Evolutionary conservation across 2,113 vertebrate species (phyloP).

Genomic region (Ctenomys sociabilis): DNA sequence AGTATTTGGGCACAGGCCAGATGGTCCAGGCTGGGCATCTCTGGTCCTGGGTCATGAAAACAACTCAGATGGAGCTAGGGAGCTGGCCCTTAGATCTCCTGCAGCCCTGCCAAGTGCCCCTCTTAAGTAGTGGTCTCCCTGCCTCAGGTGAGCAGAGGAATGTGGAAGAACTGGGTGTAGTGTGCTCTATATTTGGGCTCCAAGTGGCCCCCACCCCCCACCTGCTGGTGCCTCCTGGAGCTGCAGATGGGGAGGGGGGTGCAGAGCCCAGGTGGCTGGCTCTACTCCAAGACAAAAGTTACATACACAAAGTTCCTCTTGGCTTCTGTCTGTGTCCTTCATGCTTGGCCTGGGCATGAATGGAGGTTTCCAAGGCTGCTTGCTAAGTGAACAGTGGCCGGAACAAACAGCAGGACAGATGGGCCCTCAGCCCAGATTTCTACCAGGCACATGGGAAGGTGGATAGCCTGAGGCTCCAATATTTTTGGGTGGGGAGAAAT

Average conservation of each 20-base stretch:
- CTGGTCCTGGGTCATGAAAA: not conserved
- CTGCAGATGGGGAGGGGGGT: not conserved
- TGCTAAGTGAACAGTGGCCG: not conserved
- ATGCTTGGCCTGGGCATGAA: not conserved
- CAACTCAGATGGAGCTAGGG: not conserved
- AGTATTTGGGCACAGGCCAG: not conserved
- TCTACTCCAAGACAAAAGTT: not conserved
- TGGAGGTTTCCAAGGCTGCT: not conserved
- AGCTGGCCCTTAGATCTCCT: not conserved
- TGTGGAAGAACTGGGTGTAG: not conserved
- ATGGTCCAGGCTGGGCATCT: not conserved
- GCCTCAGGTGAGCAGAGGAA: conserved; percentile 36
- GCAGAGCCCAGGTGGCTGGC: not conserved
- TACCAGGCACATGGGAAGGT: not conserved
- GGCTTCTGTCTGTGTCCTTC: not conserved
- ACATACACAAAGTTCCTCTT: not conserved
- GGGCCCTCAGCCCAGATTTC: not conserved
- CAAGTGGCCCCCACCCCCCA: not conserved
- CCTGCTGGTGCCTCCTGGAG: not conserved
- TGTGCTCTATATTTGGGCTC: not conserved
- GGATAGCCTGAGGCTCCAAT: too few species aligned
- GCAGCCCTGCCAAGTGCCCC: not conserved
- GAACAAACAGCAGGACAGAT: not conserved
- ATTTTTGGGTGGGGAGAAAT: not conserved
- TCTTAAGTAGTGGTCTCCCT: not conserved